Conservation (phyloP, 2,888 invertebrate genomes). For the Trissoscelio sp. region DNA sequence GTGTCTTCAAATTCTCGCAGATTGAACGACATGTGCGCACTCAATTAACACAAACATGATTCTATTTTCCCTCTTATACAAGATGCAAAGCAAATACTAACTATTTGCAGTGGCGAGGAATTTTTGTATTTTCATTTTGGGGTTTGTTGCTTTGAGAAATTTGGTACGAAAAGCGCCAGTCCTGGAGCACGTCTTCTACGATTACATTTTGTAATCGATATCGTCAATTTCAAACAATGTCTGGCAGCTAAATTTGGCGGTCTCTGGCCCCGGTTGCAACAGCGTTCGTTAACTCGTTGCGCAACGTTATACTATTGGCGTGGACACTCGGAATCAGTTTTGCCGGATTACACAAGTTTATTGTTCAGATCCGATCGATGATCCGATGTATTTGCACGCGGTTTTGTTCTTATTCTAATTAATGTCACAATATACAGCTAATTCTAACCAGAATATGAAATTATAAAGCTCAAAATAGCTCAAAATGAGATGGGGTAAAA, state of each 20-base stretch:
- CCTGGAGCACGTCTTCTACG: slow-evolving; percentile 32
- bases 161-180: too few species aligned
- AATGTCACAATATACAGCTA: too few species aligned
- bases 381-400: slow-evolving; percentile 5
- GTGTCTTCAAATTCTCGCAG: too few species aligned
- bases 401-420: background rate
- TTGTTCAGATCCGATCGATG: slow-evolving; percentile 32
- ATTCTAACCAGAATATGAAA: too few species aligned
- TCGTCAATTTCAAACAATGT: slow-evolving; percentile 79
- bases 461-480: too few species aligned
- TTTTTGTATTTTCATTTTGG: too few species aligned
- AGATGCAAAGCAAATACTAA: too few species aligned
- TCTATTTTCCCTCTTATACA: too few species aligned
- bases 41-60: too few species aligned
- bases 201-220: slow-evolving; percentile 80
- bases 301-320: slow-evolving; percentile 75
- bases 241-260: slow-evolving; percentile 79
- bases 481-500: background rate
- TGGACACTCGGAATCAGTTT: slow-evolving; percentile 55
- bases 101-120: too few species aligned
- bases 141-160: too few species aligned
- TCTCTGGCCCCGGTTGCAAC: slow-evolving; percentile 74
- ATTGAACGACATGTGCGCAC: too few species aligned
- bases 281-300: slow-evolving; percentile 79
- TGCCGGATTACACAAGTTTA: slow-evolving; percentile 48